Conservation (phyloP, 2,113 vertebrate genomes). For the Romanogobio albipinnatus region DNA sequence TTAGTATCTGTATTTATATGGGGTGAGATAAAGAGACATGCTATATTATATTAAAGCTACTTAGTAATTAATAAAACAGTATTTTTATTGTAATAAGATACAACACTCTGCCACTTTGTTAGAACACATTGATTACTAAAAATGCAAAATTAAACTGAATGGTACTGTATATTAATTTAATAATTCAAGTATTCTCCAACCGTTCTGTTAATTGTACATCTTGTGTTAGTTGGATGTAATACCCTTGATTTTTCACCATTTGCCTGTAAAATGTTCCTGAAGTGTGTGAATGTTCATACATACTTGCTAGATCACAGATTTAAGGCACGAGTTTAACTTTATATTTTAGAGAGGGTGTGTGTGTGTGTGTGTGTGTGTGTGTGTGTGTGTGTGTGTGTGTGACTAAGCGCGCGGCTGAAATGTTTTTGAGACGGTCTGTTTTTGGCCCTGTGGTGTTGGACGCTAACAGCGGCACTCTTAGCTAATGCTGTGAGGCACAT, state of each 20-base stretch:
- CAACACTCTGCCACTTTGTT: too few species aligned
- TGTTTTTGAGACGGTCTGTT: constrained; percentile 28
- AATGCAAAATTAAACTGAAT: too few species aligned
- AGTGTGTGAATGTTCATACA: constrained; percentile 3
- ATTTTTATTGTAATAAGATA: too few species aligned
- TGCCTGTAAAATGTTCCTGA: not conserved
- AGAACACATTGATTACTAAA: too few species aligned
- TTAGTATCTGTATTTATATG: too few species aligned
- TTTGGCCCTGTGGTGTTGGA: constrained; percentile 55
- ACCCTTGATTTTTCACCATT: not conserved
- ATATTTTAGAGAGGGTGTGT: constrained; percentile 11
- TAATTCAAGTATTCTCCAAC: not conserved
- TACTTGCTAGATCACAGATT: not conserved
- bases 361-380: constrained; percentile 20
- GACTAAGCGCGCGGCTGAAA: not conserved
- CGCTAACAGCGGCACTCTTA: constrained; percentile 77
- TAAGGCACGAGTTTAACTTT: not conserved
- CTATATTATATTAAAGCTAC: too few species aligned
- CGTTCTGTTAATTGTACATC: not conserved
- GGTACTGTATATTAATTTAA: not conserved
- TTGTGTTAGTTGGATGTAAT: not conserved
- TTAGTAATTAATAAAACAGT: too few species aligned
- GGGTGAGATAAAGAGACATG: too few species aligned
- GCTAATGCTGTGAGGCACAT: constrained; percentile 80
- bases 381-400: constrained; percentile 33